These are phyloP conservation scores for Heliconius melpomene DNA, from an alignment of 1,140 invertebrate species.

Conservation along the genomic window DNA sequence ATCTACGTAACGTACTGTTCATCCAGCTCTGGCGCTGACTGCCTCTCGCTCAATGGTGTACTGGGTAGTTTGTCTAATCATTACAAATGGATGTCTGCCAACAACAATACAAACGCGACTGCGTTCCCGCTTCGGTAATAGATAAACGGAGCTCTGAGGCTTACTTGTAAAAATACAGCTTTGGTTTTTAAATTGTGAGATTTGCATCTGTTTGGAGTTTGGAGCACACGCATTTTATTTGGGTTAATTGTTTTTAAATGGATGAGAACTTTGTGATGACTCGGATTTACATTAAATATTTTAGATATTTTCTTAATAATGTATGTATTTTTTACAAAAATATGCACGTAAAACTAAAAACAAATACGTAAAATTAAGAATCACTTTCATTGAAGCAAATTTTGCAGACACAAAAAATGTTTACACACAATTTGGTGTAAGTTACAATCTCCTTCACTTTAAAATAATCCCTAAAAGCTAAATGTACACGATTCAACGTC, in stretches of 20 bases:
- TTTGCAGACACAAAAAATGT: too few species aligned
- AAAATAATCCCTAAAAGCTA: background rate
- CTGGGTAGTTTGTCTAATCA: slow-evolving; percentile 54
- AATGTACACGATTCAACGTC: background rate
- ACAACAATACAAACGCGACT: slow-evolving; percentile 50
- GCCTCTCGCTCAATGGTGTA: slow-evolving; percentile 35
- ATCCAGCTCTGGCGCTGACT: slow-evolving; percentile 26
- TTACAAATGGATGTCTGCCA: slow-evolving; percentile 64
- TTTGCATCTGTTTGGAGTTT: background rate
- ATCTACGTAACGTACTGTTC: background rate
- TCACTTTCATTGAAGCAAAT: too few species aligned
- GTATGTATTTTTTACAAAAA: too few species aligned
- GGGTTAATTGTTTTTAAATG: too few species aligned
- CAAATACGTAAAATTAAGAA: too few species aligned
- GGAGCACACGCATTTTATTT: background rate
- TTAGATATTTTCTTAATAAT: too few species aligned
- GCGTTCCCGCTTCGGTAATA: slow-evolving; percentile 43
- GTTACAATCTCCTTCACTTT: background rate
- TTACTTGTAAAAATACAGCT: background rate
- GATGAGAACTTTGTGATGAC: too few species aligned
- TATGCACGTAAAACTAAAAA: too few species aligned
- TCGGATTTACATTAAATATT: too few species aligned
- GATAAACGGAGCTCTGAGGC: slow-evolving; percentile 33
- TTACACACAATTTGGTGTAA: too few species aligned
- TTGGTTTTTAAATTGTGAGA: background rate